Evolutionary conservation across 2,113 vertebrate genomes (phyloP), one percentile per base, ranked within the genome.

Genomic region (Sceloporus tristichus): DNA sequence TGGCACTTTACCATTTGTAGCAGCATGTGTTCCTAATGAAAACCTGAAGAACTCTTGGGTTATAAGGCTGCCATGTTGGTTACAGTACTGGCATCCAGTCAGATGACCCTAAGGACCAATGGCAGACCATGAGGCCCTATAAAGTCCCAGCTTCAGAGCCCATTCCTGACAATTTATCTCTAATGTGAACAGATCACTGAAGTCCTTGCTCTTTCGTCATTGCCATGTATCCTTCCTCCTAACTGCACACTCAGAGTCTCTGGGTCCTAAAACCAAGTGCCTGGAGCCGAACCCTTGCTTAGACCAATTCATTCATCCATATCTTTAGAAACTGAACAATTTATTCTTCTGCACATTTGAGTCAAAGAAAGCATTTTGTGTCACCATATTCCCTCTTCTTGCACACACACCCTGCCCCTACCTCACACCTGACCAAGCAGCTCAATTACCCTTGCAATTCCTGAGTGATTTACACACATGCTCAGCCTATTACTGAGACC

Each of bases 371-470:
- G 95, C 11, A 56, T 23, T 68, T 86, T 29, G 54, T 65, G 14
- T 42, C 25, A 19, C 48, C 68, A 80, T 23, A 80, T 18, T 59
- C 38, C 76, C 48, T 79, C 34, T 40, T 14, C 54, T 34, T 54
- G 5, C 21, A 70, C 48, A 68, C 54, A 48, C 25, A 25, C 25
- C 19, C 1, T 34, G 14, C 95, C 91, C 94, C 90, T 93, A 53
- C 38, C 96, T 97, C 95, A 96, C 96, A 97, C 97, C 95, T 96
- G 97, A 95, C 95, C 96, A 97, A 97, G 95, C 97, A 95, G 94
- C 97, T 96, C 97, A 96, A 98, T 98, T 97, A 97, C 97, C 97
- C 96, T 95, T 78, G 93, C 93, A 96, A 97, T 97, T 96, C 97
- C 96, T 93, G 95, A 91, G 93, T 94, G 86, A 87, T 97, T 97